Percentiles rank a stretch among this genome's conserved stretches.
Conservation (phyloP, 2,888 invertebrate genomes). For the Auanema freiburgensis region DNA sequence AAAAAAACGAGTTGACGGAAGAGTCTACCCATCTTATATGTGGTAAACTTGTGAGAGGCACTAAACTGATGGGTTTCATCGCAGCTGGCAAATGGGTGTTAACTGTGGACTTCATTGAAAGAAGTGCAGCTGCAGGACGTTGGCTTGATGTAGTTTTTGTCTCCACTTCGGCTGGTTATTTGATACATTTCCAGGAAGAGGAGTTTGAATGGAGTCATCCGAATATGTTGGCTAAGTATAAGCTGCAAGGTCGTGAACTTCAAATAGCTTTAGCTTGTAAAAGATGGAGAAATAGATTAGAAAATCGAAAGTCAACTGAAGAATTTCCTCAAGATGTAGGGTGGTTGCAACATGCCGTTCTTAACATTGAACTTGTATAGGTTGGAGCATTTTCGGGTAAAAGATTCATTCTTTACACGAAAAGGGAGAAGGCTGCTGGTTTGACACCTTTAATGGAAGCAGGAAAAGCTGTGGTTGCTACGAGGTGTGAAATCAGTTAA, state of each 20-base stretch:
- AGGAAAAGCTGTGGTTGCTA: slow-evolving; percentile 11
- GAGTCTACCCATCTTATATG: slow-evolving; percentile 14
- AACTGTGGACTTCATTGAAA: slow-evolving; percentile 2
- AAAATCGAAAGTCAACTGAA: no score
- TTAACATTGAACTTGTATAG: no score
- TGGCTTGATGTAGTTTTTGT: slow-evolving; percentile 7
- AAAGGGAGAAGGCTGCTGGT: slow-evolving; percentile 7
- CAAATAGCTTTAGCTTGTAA: slow-evolving; percentile 9
- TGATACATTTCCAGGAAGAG: slow-evolving; percentile 8
- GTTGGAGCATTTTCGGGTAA: slow-evolving; percentile 13
- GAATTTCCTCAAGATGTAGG: no score
- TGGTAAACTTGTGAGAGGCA: slow-evolving; percentile 17
- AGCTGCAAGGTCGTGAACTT: slow-evolving; percentile 9
- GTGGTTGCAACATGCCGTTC: no score
- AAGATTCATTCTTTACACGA: slow-evolving; percentile 10
- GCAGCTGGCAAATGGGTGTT: slow-evolving; percentile 16
- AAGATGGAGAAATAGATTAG: slow-evolving; percentile 6
- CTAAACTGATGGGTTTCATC: slow-evolving; percentile 20
- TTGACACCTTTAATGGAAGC: slow-evolving; percentile 10
- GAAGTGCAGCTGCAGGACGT: slow-evolving; percentile 1
- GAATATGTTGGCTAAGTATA: background rate
- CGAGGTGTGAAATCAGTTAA: slow-evolving; percentile 6
- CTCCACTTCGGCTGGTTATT: background rate
- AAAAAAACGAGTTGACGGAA: background rate
- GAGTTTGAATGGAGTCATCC: slow-evolving; percentile 15